Evolutionary conservation across 1,140 invertebrate genomes (phyloP).

Genomic region (Rhagoletis pomonella): DNA sequence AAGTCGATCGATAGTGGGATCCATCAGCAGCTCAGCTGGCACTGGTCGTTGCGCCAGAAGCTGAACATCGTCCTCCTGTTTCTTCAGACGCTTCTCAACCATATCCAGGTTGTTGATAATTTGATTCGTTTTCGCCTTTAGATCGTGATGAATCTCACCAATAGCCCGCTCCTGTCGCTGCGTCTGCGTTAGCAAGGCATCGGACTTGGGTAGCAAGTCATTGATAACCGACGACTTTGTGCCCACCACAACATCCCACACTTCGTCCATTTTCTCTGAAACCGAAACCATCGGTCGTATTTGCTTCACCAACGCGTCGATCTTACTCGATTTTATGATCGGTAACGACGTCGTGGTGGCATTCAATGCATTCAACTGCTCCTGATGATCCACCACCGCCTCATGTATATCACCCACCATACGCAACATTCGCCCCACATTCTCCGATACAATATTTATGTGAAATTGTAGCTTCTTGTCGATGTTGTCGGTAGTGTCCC

Average conservation of each 20-base stretch:
- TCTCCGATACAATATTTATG: constrained; percentile 87
- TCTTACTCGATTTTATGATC: constrained; percentile 80
- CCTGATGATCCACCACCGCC: constrained; percentile 82
- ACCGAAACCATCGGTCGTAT: constrained; percentile 89
- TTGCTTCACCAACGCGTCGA: constrained; percentile 84
- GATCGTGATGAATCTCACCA: constrained; percentile 88
- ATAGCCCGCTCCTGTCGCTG: constrained; percentile 90
- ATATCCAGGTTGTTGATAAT: constrained; percentile 91
- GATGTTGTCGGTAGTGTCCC: constrained; percentile 84
- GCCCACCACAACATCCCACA: constrained; percentile 90
- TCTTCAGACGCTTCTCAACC: constrained; percentile 88
- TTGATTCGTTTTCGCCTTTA: constrained; percentile 87
- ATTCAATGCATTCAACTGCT: constrained; percentile 71
- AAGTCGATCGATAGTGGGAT: constrained; percentile 85
- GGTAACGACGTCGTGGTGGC: constrained; percentile 77
- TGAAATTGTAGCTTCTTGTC: constrained; percentile 90
- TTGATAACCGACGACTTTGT: constrained; percentile 90
- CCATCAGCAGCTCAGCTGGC: constrained; percentile 82
- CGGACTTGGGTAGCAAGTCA: constrained; percentile 88
- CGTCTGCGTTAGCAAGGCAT: constrained; percentile 88
- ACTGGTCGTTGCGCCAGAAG: constrained; percentile 81
- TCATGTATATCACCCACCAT: constrained; percentile 88
- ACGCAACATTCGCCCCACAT: constrained; percentile 83
- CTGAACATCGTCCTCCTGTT: constrained; percentile 83
- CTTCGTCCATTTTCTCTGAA: constrained; percentile 91